Conservation (phyloP, 1,140 invertebrate genomes). For the Conus betulinus region DNA sequence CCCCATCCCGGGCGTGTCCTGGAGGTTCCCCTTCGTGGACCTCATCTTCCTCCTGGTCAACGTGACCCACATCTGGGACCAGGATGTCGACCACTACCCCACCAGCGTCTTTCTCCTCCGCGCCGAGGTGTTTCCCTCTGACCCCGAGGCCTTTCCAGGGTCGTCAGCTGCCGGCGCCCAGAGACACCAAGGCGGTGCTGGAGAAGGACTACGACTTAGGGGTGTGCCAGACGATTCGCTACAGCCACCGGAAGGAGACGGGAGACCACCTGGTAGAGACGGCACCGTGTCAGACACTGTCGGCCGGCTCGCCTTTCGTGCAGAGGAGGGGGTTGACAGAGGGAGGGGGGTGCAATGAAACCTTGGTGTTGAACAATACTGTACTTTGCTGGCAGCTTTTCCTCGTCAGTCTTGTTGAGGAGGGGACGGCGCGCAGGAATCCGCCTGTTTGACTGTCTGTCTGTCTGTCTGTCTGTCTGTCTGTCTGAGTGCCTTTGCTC, state of each 20-base stretch:
- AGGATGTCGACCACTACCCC: slow-evolving; percentile 18
- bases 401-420: no score
- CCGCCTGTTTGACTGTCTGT: no score
- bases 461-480: no score
- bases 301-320: slow-evolving; percentile 30
- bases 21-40: no score
- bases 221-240: slow-evolving; percentile 40
- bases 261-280: background rate
- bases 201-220: slow-evolving; percentile 34
- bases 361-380: background rate
- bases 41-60: no score
- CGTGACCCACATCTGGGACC: slow-evolving; percentile 57
- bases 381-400: background rate
- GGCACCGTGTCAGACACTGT: slow-evolving; percentile 11
- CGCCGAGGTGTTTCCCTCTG: slow-evolving; percentile 47
- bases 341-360: slow-evolving; percentile 36
- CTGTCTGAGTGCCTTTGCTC: no score
- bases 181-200: slow-evolving; percentile 35
- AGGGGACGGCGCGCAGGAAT: no score
- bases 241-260: slow-evolving; percentile 39
- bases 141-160: slow-evolving; percentile 41
- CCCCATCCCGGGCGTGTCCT: no score
- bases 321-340: background rate
- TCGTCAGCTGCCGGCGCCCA: slow-evolving; percentile 43
- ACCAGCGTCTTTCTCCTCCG: slow-evolving; percentile 35